Conservation (phyloP, 1,140 invertebrate genomes). For the Tetragnatha versicolor region DNA sequence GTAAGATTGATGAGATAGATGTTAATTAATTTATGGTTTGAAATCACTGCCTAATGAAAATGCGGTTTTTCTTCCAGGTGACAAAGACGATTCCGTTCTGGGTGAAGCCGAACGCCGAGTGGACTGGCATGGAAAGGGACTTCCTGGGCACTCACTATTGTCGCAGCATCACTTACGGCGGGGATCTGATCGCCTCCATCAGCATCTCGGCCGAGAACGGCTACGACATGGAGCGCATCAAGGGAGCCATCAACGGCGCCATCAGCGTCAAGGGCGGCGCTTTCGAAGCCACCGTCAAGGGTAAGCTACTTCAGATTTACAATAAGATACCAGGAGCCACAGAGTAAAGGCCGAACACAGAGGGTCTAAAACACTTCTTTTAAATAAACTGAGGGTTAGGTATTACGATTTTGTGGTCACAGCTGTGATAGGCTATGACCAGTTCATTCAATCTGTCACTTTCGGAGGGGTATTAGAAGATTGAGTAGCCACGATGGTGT, state of each 20-base stretch:
- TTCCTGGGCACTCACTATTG: constrained; percentile 40
- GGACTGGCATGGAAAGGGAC: not conserved
- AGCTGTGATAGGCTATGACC: no score
- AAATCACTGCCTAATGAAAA: no score
- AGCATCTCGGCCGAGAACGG: not conserved
- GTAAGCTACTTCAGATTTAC: not conserved
- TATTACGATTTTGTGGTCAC: no score
- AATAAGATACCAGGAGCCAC: no score
- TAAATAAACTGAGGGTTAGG: no score
- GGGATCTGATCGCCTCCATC: constrained; percentile 32
- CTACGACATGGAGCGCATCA: constrained; percentile 29
- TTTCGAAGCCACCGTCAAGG: constrained; percentile 15
- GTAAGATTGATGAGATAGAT: no score
- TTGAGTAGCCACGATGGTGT: no score
- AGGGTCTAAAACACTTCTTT: no score
- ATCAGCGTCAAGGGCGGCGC: constrained; percentile 2
- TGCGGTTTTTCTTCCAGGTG: constrained; percentile 6
- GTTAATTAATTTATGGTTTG: no score
- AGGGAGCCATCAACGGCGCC: constrained; percentile 25
- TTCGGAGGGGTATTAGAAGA: no score
- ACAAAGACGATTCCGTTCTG: constrained; percentile 28
- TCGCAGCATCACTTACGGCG: constrained; percentile 41
- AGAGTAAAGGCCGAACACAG: no score
- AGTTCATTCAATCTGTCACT: no score
- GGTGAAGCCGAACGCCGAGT: not conserved